Evolutionary conservation across 2,113 vertebrate species (phyloP), one percentile per base, ranked within the genome.

Genomic region (Gavialis gangeticus): DNA sequence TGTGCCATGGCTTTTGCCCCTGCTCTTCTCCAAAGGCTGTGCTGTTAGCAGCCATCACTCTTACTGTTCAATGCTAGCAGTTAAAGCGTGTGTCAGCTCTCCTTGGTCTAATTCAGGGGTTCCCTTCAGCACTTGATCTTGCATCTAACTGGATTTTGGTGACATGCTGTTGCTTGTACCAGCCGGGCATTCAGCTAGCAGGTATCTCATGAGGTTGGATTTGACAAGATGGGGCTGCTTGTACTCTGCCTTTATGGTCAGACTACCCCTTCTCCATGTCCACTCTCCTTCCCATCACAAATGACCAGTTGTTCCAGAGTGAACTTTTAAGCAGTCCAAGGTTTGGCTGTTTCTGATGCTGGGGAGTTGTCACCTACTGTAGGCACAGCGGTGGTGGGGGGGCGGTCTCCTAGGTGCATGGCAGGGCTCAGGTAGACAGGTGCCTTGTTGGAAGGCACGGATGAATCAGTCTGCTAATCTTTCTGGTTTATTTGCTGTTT

Each of bases 401-500:
- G 63, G 80, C 96, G 22, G 6, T 55, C 37, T 54, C 73, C 46
- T 46, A 46, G 46, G 46, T 46, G 46, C 46, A 46, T 46, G 46
- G 46, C 46, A 46, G 46, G 46, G 46, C 46, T 46, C 46, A 7
- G 46, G 46, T 46, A 9, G 46, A 46, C 46, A 46, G 46, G 46
- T 46, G 46, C 46, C 46, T 46, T 46, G 46, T 46, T 9, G 46
- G 46, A 46, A 46, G 46, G 46, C 46, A 46, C 11, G 27, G 60
- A 15, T 27, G 37, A 25, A 14, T 46, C 59, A 4, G 4, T 15
- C 8, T 55, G 64, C 87, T 89, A 76, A 89, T 56, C 28, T 85
- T 9, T 58, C 34, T 73, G 54, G 5, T 77, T 25, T 3, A n/a
- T 78, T 92, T 97, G 63, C 92, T 59, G 1, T 98, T 98, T 80